Evolutionary conservation across 2,888 invertebrate genomes (phyloP), one percentile per base, ranked within the genome.

Genomic region (Tyria jacobaeae): DNA sequence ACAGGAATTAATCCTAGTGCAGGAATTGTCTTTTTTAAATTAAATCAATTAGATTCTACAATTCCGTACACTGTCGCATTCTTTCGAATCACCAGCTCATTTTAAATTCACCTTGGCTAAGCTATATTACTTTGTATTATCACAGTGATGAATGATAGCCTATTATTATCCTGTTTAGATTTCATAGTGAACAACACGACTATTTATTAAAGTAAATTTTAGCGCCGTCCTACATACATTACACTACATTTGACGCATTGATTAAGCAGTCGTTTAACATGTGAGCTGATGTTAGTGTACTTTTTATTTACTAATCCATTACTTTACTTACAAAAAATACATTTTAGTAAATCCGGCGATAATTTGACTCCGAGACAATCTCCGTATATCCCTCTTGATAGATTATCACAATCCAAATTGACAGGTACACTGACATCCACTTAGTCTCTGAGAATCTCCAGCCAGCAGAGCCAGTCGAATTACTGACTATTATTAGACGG

Each of bases 341-440:
- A 37, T 2, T 44, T 21, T 44, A 21, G 21, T 44, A 21, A 21
- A 1, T 44, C 1, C 12, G 12, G 21, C 12, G 21, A 12, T 17
- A 12, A 44, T 21, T 21, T 49, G 27, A 9, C 5, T n/a, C 6
- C 27, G 27, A 49, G 25, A 44, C 21, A 44, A 4, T 12, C 12
- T 21, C 17, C 21, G 27, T 27, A 49, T 6, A 51, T 12, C 10
- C 27, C 7, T 44, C n/a, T 34, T 55, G 21, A 44, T 55, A 55
- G 21, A 34, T 21, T 41, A 54, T 53, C 34, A 17, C 1, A 12
- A 21, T 51, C 56, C 52, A 21, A 57, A 62, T 63, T 57, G 59
- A 54, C 48, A 47, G 63, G 47, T 57, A 67, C 68, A 71, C 31
- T 31, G 54, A 31, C 51, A 47, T 60, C 54, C 68, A 67, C 72